Percentiles rank a stretch among this genome's conserved stretches.
Evolutionary conservation across 1,140 invertebrate species (phyloP).

Genomic region (Melipona quadrifasciata): DNA sequence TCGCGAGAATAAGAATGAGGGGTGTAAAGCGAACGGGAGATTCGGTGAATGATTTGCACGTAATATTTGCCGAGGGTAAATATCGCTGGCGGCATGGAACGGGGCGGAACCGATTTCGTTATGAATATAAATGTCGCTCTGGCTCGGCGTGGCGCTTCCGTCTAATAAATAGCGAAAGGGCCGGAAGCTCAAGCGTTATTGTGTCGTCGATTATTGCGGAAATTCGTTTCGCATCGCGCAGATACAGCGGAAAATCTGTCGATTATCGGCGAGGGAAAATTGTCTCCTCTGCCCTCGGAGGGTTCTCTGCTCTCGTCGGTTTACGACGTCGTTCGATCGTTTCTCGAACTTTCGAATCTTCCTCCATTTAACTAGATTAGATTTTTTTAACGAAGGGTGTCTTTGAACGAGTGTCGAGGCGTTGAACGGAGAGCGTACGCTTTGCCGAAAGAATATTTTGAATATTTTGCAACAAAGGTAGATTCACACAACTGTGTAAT

Average conservation of each 20-base stretch:
- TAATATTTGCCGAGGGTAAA: slow-evolving; percentile 67
- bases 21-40: neutral
- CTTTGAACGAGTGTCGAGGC: neutral
- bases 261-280: slow-evolving; percentile 6
- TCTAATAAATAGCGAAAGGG: slow-evolving; percentile 28
- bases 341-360: neutral
- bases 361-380: too few relatives aligned
- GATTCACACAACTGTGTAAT: too few relatives aligned
- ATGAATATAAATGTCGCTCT: slow-evolving; percentile 68
- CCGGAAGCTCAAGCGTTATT: slow-evolving; percentile 5
- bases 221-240: slow-evolving; percentile 18
- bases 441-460: too few relatives aligned
- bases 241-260: slow-evolving; percentile 29
- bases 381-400: neutral
- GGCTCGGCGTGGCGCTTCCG: slow-evolving; percentile 22
- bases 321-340: neutral
- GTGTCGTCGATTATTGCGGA: slow-evolving; percentile 22
- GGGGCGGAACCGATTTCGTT: slow-evolving; percentile 50
- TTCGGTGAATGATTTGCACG: slow-evolving; percentile 61
- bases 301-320: neutral
- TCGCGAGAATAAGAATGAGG: slow-evolving; percentile 39
- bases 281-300: neutral
- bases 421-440: neutral
- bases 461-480: too few relatives aligned
- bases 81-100: slow-evolving; percentile 59